A percentile compares a stretch with the other conserved stretches of the same genome.
Evolutionary conservation across 2,888 invertebrate genomes (phyloP).

Genomic region (Drosophila atripex): DNA sequence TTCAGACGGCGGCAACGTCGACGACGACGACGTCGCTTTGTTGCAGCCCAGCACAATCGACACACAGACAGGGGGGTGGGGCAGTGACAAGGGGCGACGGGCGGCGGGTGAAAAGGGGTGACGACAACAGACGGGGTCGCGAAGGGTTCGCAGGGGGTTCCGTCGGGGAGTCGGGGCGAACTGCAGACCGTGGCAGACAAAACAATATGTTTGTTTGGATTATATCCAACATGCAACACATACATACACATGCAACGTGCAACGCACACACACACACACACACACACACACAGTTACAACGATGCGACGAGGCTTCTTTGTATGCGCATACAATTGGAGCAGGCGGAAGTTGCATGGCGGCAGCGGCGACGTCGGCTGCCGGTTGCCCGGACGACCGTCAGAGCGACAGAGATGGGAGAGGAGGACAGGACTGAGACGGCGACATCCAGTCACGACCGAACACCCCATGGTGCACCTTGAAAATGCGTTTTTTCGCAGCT

Average conservation of each 20-base stretch:
- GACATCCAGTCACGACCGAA: conserved; percentile 51
- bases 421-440: conserved; percentile 2
- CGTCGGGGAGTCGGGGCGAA: conserved; percentile 6
- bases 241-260: conserved; percentile 12
- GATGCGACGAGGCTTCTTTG: conserved; percentile 72
- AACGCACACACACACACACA: conserved; percentile 10
- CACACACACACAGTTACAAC: conserved; percentile 25
- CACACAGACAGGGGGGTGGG: conserved; percentile 61
- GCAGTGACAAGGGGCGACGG: conserved; percentile 33
- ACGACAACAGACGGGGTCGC: conserved; percentile 35
- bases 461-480: conserved; percentile 65
- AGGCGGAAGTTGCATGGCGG: conserved; percentile 76
- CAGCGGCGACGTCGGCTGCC: conserved; percentile 36
- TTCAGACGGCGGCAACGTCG: conserved; percentile 60
- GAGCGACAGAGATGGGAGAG: conserved; percentile 13
- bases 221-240: conserved; percentile 56
- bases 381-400: conserved; percentile 55
- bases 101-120: conserved; percentile 9
- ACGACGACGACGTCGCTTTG: conserved; percentile 55
- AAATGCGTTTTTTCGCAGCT: conserved; percentile 47
- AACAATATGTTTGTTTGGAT: conserved; percentile 79
- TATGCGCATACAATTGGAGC: conserved; percentile 79
- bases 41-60: conserved; percentile 76
- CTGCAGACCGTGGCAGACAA: conserved; percentile 74
- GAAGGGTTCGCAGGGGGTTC: conserved; percentile 10